These are phyloP conservation scores for Cotesia vestalis DNA, from an alignment of 1,140 invertebrate genomes.

Conservation along the genomic window DNA sequence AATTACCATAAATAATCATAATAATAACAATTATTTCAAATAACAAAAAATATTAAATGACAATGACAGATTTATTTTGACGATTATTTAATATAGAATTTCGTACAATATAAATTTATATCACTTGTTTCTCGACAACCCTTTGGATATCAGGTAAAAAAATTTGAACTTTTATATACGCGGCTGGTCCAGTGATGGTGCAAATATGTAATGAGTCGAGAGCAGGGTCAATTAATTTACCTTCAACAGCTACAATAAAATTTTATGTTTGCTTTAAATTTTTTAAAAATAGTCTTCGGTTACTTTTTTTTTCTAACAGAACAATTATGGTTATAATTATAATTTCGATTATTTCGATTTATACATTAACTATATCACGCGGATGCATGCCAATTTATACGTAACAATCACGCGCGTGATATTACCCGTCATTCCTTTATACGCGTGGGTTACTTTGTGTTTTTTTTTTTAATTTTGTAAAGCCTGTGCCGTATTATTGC, in stretches of 20 bases:
- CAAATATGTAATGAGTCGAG: neutral
- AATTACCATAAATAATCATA: constrained; percentile 20
- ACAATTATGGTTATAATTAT: neutral
- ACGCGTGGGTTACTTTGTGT: constrained; percentile 1
- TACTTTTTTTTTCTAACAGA: neutral
- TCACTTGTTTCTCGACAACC: constrained; percentile 9
- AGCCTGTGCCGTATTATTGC: constrained; percentile 13
- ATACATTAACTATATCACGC: constrained; percentile 8
- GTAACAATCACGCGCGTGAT: neutral
- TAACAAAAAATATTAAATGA: neutral
- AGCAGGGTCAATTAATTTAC: neutral
- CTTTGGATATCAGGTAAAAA: neutral
- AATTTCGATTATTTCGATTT: neutral
- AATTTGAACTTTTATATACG: neutral
- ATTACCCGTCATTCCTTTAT: constrained; percentile 24
- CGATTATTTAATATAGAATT: neutral
- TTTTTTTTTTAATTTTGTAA: neutral
- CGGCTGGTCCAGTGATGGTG: constrained; percentile 9
- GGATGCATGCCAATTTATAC: constrained; percentile 16
- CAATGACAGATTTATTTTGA: neutral
- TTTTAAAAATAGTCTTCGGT: neutral
- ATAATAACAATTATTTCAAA: neutral
- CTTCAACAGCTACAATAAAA: neutral
- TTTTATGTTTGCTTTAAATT: constrained; percentile 5
- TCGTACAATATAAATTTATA: neutral